Evolutionary conservation across 2,888 invertebrate species (phyloP), one percentile per base, ranked within the genome.

Genomic region (Megamerina dolium): DNA sequence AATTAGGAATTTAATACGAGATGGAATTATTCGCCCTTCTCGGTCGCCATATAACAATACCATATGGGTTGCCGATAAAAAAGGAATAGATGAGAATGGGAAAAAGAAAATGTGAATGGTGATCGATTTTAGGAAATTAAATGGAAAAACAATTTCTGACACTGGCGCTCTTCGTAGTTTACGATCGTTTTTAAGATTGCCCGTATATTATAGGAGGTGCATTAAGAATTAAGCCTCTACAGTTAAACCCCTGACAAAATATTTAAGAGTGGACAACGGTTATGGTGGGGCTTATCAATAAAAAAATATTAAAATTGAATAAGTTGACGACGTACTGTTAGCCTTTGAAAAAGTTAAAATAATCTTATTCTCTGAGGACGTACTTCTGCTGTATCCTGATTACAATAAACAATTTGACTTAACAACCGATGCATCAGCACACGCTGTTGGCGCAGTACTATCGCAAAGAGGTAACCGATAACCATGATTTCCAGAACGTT

Each of bases 391-490:
- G 30, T 47, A 50, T 14, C 49, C 46, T 2, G 49, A 67, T 38
- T 70, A 68, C 32, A 41, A 46, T 0, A 52, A 60, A 47, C 46
- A 48, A 8, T 66, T 66, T 32, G 41, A 51, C 12, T 14, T 66
- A 5, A 61, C 60, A 3, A 63, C 64, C 1, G 65, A 66, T 41
- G 64, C 64, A 0, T 52, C 54, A 6, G 47, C 57, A 13, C 42
- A 36, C 4, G 59, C 63, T 1, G 5, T 62, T 3, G 62, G 60
- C 1, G 55, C 51, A 2, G 53, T 64, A 3, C 35, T 65, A 9
- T 55, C 55, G 2, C 65, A 64, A 47, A 56, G 48, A 14, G 46
- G 53, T 42, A 32, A 34, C 35, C 36, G 2, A 41, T 35, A 20
- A 29, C 17, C 29, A 10, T 18, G 9, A 18, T 18, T 18, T 12